Base-by-base conservation (phyloP, 1,140 invertebrate genomes). In the Lepidurus packardi region DNA sequence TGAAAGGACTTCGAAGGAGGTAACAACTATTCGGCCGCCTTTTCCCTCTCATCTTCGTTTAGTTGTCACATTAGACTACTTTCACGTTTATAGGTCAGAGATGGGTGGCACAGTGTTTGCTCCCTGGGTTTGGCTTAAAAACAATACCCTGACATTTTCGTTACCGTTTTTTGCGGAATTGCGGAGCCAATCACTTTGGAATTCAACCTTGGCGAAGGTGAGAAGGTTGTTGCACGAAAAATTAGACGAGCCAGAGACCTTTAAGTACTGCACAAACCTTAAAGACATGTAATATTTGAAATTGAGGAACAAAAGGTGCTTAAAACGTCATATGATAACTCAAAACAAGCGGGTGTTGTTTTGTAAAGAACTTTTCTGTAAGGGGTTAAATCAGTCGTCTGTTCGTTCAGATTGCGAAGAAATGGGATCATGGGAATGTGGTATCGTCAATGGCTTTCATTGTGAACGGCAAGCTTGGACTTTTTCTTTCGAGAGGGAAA, bases 401-500 rank as follows among this genome's bases (percentile, higher is more conserved):
- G 34, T 34, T 34, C 25, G n/a, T n/a, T n/a, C n/a, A n/a, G n/a
- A 34, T 2, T 34, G 34, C 34, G 34, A 34, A 34, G 34, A 4
- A 34, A 34, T 34, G 3, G 53, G 21, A 11, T 65, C 16, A n/a
- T 65, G 53, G 21, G 53, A 13, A n/a, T 65, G 7, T 65, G 13
- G 16, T 9, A 65, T 65, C 53, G 13, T 65, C 53, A 65, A 65
- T 65, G 53, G 53, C 21, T 65, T 16, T 65, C 6, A 9, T n/a
- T 9, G 16, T 7, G 53, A 21, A n/a, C 21, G 16, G 21, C 53
- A 21, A 65, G 21, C 21, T 65, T 7, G 53, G 53, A n/a, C 13
- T 65, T 21, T 13, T 65, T 65, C 53, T 21, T 65, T 65, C 53
- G 53, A n/a, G 53, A 65, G 53, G 53, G 53, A 65, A 65, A 65